Evolutionary conservation across 2,888 invertebrate species (phyloP), one percentile per base, ranked within the genome.

Genomic region (Diloba caeruleocephala): DNA sequence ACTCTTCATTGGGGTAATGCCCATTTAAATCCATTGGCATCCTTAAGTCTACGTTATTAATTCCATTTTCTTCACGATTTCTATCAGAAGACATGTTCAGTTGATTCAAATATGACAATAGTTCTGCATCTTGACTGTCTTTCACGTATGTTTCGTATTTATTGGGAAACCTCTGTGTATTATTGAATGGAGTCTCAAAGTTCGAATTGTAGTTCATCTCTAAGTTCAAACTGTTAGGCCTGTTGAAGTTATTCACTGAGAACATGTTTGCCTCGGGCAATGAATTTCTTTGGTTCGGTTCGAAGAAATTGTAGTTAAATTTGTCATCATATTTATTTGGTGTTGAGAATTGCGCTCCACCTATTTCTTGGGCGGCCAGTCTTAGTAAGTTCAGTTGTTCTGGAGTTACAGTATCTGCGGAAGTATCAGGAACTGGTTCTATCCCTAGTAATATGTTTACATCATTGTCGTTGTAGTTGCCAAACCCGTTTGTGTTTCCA

Each of bases 361-460:
- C 91, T 0, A 93, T 92, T 69, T 93, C 91, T 76, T 93, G 93
- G 2, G 94, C 92, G n/a, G 94, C 94, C 13, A 94, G 75, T 68
- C 93, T 84, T 49, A 94, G 79, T 33, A 94, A 68, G 63, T 93
- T 93, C 0, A 94, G 72, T 62, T 94, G 93, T 75, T 92, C 93
- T 1, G 90, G 90, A 0, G 91, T 86, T 0, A 91, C 91, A 1
- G 88, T 87, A 6, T 85, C 78, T 1, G 76, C 37, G 12, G 57
- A 71, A 0, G 82, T 54, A 9, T 90, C 90, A 0, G 80, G 62
- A 2, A 90, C 75, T 1, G 86, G 66, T n/a, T 91, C 91, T 1
- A 90, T 73, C 5, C 85, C 87, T 0, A 90, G 74, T 17, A 90
- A 70, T 0, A 81, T 57, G 46, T 72, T 84, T 0, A 88, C 82